Base-by-base conservation (phyloP, 2,888 invertebrate genomes). In the Monochamus alternatus region DNA sequence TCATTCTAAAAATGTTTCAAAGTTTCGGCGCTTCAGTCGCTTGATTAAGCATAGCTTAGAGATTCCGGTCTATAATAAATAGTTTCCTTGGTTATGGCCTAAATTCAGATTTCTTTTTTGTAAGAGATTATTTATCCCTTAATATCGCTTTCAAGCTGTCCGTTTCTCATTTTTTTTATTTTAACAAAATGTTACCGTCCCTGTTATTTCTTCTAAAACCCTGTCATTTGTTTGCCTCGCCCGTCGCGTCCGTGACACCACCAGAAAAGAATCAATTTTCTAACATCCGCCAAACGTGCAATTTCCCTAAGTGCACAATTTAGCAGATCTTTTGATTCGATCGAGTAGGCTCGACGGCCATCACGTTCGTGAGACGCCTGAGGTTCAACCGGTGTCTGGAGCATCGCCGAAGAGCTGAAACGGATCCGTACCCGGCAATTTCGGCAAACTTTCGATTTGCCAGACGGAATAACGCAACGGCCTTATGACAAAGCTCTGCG, bases 301-400 rank as follows among this genome's bases (percentile, higher is more conserved):
- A 77, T 79, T 76, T 77, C 66, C 73, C 71, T 79, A 75, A 77
- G 79, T 79, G 79, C 67, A 75, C 79, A 79, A 76, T 77, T 77
- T 77, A 77, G 70, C 74, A 77, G 77, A 77, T 75, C 73, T 70
- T 77, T 75, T 71, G 74, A 76, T 77, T 75, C 73, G 79, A 77
- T 77, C 66, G 72, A 76, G 47, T 66, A 59, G 67, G 67, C 73
- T 67, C 38, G 63, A 62, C 64, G 59, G 64, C 59, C 71, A 73
- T 75, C 44, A 44, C 63, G 71, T 75, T 78, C 78, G 78, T 78
- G 78, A 78, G 75, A 73, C 73, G 78, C 78, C 78, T 3, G 58
- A 60, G 69, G 69, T 43, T 30, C 43, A 43, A 44, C 43, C 22
- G 59, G 32, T 38, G 59, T 68, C 68, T 58, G 44, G 58, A 58